phyloP scores from a whole-genome alignment of 2,113 vertebrate genomes.

The Piaya cayana region DNA sequence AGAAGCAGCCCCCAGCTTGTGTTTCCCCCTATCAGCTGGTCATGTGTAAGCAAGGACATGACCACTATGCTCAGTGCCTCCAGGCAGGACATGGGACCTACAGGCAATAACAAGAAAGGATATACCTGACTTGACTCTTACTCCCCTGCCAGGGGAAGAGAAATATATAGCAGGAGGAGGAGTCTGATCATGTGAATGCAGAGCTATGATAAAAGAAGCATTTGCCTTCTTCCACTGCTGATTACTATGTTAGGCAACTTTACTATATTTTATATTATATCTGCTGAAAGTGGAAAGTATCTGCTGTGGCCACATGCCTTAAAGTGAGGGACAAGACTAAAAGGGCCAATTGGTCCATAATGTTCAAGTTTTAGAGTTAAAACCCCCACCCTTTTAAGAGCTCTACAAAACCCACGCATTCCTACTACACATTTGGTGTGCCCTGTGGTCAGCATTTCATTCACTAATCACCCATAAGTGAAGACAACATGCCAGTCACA shows the following conservation, averaged over 20 bases:
- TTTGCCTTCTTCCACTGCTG: background rate
- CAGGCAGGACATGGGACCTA: background rate
- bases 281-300: background rate
- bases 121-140: background rate
- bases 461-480: rapidly evolving
- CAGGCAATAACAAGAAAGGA: background rate
- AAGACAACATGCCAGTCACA: background rate
- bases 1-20: background rate
- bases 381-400: background rate
- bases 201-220: background rate
- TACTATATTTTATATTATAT: background rate
- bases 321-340: background rate
- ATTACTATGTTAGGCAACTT: background rate
- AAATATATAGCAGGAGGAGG: background rate
- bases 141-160: background rate
- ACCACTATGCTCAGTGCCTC: background rate
- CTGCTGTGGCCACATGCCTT: background rate
- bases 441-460: background rate
- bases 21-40: background rate
- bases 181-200: background rate
- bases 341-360: background rate
- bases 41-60: background rate
- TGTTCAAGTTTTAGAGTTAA: background rate
- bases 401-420: background rate
- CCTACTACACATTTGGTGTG: background rate